Evolutionary conservation across 2,113 vertebrate genomes (phyloP).

Genomic region (Glaucidium brasilianum): DNA sequence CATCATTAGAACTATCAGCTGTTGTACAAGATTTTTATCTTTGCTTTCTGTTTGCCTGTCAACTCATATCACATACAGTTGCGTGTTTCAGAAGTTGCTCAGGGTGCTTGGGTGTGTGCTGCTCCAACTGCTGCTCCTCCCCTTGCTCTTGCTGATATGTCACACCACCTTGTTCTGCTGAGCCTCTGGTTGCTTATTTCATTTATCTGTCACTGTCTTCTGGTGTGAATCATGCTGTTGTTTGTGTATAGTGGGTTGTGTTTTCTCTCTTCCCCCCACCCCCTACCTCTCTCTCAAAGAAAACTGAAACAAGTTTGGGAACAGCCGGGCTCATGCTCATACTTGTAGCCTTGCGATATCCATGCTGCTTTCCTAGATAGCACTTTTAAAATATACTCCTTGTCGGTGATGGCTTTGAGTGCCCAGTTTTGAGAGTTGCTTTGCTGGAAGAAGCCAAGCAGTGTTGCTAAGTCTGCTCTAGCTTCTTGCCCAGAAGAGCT

Average conservation of each 20-base stretch:
- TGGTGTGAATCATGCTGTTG: slow-evolving; percentile 40
- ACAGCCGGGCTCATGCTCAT: background rate
- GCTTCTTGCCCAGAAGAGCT: background rate
- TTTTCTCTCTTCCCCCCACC: too few relatives aligned
- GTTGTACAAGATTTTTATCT: background rate
- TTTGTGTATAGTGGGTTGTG: background rate
- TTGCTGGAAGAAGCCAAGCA: background rate
- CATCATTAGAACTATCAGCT: background rate
- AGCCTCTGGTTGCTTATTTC: background rate
- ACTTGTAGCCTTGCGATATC: background rate
- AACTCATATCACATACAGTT: rapidly evolving
- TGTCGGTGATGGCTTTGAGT: background rate
- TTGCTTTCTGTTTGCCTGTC: background rate
- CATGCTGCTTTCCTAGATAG: background rate
- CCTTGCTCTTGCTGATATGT: background rate
- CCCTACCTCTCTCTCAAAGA: background rate
- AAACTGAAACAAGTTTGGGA: background rate
- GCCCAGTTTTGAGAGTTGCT: background rate
- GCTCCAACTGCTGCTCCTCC: slow-evolving; percentile 17
- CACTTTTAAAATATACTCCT: background rate
- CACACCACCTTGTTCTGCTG: background rate
- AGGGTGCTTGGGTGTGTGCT: background rate
- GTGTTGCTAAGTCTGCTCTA: background rate
- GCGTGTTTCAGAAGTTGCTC: background rate
- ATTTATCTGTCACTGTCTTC: slow-evolving; percentile 23